Conservation (phyloP, 2,113 vertebrate species). For the Bucco capensis region DNA sequence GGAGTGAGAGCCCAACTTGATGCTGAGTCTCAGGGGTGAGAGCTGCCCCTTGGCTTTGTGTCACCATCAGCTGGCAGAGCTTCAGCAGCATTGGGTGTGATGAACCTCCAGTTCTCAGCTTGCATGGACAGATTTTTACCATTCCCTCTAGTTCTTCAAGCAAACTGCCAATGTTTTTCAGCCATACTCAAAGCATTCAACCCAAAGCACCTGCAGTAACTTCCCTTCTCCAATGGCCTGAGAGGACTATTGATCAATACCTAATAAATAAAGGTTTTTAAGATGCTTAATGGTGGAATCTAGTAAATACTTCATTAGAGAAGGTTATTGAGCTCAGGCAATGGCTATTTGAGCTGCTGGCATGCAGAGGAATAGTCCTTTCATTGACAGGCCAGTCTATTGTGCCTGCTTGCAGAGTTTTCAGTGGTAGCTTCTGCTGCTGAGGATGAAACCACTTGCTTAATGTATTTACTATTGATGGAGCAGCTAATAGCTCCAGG, state of each 20-base stretch:
- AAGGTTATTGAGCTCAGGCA: conserved; percentile 41
- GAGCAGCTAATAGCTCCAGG: background rate
- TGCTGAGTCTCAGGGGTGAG: background rate
- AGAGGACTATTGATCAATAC: conserved; percentile 54
- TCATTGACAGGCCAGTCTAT: conserved; percentile 8
- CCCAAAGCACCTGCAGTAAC: background rate
- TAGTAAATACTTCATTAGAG: conserved; percentile 66
- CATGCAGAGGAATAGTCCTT: conserved; percentile 12
- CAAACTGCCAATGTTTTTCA: background rate
- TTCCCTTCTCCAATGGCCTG: conserved; percentile 30
- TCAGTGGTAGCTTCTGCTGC: background rate
- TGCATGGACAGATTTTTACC: background rate
- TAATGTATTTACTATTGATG: background rate
- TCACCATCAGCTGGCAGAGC: background rate
- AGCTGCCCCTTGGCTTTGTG: too few species aligned
- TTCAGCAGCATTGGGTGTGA: background rate
- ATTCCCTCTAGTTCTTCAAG: background rate
- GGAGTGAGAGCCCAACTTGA: background rate
- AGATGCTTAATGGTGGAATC: conserved; percentile 51
- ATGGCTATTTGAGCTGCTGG: conserved; percentile 34
- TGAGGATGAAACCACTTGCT: background rate
- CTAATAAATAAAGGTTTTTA: conserved; percentile 60
- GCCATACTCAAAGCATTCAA: background rate
- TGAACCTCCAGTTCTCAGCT: background rate
- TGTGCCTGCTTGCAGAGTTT: background rate